Percentiles rank a stretch among this genome's conserved stretches.
Conservation (phyloP, 2,888 invertebrate genomes). For the Lottia scabra region DNA sequence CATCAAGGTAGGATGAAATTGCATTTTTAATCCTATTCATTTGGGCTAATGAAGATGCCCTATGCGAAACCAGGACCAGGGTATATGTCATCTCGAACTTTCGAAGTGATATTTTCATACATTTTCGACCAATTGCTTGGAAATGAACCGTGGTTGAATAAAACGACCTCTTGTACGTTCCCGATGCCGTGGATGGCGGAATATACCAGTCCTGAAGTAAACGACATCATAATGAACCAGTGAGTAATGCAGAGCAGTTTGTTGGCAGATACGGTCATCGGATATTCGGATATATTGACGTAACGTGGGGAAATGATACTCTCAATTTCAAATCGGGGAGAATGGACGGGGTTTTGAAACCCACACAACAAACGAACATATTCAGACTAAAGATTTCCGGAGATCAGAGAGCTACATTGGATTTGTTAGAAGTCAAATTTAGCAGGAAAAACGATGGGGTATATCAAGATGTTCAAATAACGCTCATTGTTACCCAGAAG, state of each 20-base stretch:
- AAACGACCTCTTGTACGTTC: constrained; percentile 39
- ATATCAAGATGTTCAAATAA: too few species aligned
- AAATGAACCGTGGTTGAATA: constrained; percentile 43
- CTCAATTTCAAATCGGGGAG: too few species aligned
- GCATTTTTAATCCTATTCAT: too few species aligned
- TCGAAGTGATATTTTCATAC: constrained; percentile 25
- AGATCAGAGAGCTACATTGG: too few species aligned
- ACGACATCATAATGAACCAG: background rate
- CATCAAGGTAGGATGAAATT: constrained; percentile 15
- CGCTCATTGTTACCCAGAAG: too few species aligned
- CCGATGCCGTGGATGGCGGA: constrained; percentile 27
- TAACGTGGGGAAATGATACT: too few species aligned
- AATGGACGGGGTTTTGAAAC: too few species aligned
- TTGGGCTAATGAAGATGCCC: too few species aligned
- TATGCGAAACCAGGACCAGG: background rate
- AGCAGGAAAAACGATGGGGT: too few species aligned
- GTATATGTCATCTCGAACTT: background rate
- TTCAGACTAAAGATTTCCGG: too few species aligned
- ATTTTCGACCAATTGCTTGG: constrained; percentile 40
- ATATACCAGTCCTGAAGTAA: background rate
- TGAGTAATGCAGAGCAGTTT: constrained; percentile 14
- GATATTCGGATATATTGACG: constrained; percentile 19
- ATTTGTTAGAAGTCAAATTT: too few species aligned
- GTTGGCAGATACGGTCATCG: constrained; percentile 28
- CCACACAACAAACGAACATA: too few species aligned